Conservation (phyloP, 2,113 vertebrate genomes). For the Chaetura pelagica region DNA sequence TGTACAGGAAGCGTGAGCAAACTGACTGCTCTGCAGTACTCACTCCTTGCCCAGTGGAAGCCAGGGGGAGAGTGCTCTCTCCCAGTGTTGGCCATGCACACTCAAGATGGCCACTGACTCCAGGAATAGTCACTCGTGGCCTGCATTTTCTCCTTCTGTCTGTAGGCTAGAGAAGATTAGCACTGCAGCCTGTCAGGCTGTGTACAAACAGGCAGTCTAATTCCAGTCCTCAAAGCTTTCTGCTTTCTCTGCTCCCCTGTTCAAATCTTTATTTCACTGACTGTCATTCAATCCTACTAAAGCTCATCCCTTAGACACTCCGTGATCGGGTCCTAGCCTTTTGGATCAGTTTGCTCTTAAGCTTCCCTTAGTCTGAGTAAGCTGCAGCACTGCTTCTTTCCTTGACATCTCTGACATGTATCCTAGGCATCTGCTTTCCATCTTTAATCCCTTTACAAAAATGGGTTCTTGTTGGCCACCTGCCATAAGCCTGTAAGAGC, state of each 20-base stretch:
- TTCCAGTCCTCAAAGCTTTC: neutral
- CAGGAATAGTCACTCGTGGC: neutral
- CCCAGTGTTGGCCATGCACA: accelerated
- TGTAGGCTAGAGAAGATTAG: neutral
- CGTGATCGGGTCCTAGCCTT: neutral
- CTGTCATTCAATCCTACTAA: neutral
- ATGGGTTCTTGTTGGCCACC: constrained; percentile 14
- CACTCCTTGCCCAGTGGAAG: neutral
- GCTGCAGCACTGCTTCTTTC: constrained; percentile 19
- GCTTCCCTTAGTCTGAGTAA: constrained; percentile 2
- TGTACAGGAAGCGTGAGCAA: neutral
- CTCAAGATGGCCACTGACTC: neutral
- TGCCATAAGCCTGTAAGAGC: neutral
- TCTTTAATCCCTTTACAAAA: constrained; percentile 52
- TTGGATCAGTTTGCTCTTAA: constrained; percentile 39
- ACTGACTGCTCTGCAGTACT: neutral
- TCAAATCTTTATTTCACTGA: constrained; percentile 2
- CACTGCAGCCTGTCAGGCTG: neutral
- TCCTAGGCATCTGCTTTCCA: constrained; percentile 24
- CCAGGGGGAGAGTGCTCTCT: neutral
- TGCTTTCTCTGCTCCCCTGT: neutral
- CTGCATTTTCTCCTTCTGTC: neutral
- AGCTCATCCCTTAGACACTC: neutral
- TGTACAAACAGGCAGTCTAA: neutral
- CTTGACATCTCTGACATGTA: constrained; percentile 15